Evolutionary conservation across 2,113 vertebrate species (phyloP).

Genomic region (Tricholaema leucomelas): DNA sequence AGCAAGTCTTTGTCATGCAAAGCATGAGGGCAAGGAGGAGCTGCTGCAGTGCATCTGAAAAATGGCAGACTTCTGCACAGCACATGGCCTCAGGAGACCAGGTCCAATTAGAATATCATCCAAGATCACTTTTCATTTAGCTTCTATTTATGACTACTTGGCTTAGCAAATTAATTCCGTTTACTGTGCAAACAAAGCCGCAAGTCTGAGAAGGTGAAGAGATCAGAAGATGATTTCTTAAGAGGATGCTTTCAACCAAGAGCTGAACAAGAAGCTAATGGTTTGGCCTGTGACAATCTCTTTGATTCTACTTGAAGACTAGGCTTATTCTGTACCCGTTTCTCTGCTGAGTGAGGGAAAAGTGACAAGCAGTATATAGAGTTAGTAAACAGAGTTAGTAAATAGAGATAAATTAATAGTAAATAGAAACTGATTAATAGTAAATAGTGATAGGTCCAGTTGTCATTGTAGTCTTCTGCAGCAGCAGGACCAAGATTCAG

Average conservation of each 20-base stretch:
- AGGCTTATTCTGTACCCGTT: background rate
- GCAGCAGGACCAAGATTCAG: background rate
- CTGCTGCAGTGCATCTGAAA: background rate
- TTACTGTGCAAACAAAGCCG: conserved; percentile 30
- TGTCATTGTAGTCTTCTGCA: background rate
- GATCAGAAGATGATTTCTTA: background rate
- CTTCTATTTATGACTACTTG: background rate
- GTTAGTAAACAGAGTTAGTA: background rate
- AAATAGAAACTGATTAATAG: background rate
- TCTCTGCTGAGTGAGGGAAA: background rate
- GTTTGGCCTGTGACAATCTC: background rate
- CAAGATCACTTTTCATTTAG: background rate
- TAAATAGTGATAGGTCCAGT: background rate
- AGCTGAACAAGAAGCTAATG: background rate
- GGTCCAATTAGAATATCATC: background rate
- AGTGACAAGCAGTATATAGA: background rate
- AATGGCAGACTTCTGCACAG: background rate
- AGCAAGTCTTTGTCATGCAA: background rate
- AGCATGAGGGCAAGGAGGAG: background rate
- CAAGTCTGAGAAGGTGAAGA: background rate
- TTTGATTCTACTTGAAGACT: background rate
- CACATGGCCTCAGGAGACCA: background rate
- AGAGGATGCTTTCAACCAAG: background rate
- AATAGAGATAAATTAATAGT: background rate
- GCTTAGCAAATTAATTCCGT: conserved; percentile 25